phyloP scores from a whole-genome alignment of 2,888 invertebrate genomes.

The Melieria omissa region DNA sequence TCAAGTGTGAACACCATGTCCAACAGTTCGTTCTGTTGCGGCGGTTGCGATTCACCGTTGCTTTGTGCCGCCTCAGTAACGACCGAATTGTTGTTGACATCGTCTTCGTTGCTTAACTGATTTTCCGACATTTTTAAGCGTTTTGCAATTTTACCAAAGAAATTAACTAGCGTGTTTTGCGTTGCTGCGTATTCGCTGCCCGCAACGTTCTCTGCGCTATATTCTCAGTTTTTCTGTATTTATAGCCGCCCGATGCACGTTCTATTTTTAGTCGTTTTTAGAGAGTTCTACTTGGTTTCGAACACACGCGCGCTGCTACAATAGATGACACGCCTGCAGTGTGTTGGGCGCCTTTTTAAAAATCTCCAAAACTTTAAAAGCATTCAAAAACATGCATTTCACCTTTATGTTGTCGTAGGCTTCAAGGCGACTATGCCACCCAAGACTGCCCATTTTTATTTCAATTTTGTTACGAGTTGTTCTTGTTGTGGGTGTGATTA shows the following conservation, averaged over 20 bases:
- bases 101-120: slow-evolving; percentile 46
- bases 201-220: slow-evolving; percentile 22
- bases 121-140: slow-evolving; percentile 54
- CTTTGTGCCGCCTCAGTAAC: slow-evolving; percentile 2
- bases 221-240: slow-evolving; percentile 36
- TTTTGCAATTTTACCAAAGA: slow-evolving; percentile 11
- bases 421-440: no score
- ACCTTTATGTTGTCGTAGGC: no score
- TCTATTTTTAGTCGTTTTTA: slow-evolving; percentile 45
- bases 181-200: slow-evolving; percentile 15
- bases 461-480: no score
- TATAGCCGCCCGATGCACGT: slow-evolving; percentile 42
- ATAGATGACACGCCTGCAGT: no score
- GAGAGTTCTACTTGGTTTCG: no score
- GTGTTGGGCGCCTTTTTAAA: no score
- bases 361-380: no score
- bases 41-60: slow-evolving; percentile 32
- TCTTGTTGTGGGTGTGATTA: no score
- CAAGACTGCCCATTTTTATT: no score
- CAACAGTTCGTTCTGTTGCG: slow-evolving; percentile 56
- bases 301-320: no score
- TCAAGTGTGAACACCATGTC: slow-evolving; percentile 65
- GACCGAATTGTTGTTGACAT: slow-evolving; percentile 53
- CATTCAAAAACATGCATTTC: no score
- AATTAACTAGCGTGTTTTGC: slow-evolving; percentile 2